phyloP scores from a whole-genome alignment of 2,113 vertebrate species.

The Gymnogyps californianus region DNA sequence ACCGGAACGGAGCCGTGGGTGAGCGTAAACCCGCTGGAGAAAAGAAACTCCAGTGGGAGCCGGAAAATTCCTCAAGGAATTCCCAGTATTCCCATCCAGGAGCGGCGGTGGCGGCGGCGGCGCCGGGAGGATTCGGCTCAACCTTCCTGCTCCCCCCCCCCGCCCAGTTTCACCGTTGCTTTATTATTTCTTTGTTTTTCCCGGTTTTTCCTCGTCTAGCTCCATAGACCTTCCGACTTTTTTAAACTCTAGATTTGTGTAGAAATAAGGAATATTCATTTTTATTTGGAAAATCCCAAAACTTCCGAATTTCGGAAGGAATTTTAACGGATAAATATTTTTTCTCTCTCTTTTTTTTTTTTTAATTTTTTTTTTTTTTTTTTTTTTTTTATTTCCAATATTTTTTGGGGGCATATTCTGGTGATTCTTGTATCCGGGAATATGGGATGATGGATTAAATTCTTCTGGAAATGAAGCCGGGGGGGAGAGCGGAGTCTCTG shows the following conservation, averaged over 20 bases:
- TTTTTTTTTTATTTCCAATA: slow-evolving; percentile 39
- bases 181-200: not conserved
- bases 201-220: not conserved
- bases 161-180: slow-evolving; percentile 39
- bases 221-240: slow-evolving; percentile 67
- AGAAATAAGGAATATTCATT: slow-evolving; percentile 67
- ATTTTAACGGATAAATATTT: slow-evolving; percentile 53
- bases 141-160: too few species aligned
- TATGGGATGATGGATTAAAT: slow-evolving; percentile 76
- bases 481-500: not conserved
- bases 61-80: not conserved
- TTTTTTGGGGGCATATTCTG: slow-evolving; percentile 35
- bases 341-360: not conserved
- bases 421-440: slow-evolving; percentile 70
- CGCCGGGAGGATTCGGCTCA: not conserved
- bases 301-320: slow-evolving; percentile 49
- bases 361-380: not conserved
- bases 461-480: slow-evolving; percentile 65
- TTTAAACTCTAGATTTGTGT: slow-evolving; percentile 71
- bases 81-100: not conserved
- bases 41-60: not conserved
- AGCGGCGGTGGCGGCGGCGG: slow-evolving; percentile 15
- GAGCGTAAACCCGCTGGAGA: too few species aligned
- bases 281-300: slow-evolving; percentile 70
- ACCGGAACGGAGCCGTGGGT: too few species aligned